A percentile compares a stretch with the other conserved stretches of the same genome.
phyloP scores from a whole-genome alignment of 2,797 vertebrate species.

The Merluccius polli region DNA sequence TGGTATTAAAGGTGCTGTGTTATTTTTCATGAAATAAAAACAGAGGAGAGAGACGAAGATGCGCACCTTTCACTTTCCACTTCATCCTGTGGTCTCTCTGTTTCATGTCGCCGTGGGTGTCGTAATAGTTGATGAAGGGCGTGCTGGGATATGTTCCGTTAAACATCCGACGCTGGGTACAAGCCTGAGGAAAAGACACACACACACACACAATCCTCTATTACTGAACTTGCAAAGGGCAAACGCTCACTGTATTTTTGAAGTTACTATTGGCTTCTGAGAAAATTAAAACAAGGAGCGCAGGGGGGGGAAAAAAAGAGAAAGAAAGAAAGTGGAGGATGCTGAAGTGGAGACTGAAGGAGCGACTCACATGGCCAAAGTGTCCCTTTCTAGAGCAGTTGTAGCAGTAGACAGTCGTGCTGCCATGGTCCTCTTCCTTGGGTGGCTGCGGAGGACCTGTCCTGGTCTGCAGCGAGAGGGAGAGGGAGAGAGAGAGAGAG shows the following conservation, averaged over 20 bases:
- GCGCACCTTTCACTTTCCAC: constrained; percentile 75
- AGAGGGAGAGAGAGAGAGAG: not conserved
- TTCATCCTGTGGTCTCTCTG: constrained; percentile 63
- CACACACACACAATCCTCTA: constrained; percentile 1
- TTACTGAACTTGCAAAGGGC: not conserved
- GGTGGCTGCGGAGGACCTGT: constrained; percentile 42
- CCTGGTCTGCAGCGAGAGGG: constrained; percentile 49
- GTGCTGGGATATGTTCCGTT: constrained; percentile 73
- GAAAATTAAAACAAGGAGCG: not conserved
- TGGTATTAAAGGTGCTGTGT: not conserved
- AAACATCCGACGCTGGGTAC: constrained; percentile 78
- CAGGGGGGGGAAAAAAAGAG: not conserved
- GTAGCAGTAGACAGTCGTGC: constrained; percentile 67
- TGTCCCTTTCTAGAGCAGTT: constrained; percentile 75
- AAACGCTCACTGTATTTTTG: not conserved
- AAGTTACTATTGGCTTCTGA: not conserved
- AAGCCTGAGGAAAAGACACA: constrained; percentile 75
- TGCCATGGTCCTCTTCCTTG: constrained; percentile 8
- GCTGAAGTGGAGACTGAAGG: not conserved
- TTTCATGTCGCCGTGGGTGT: constrained; percentile 69
- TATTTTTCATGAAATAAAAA: not conserved
- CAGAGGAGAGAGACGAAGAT: constrained; percentile 2
- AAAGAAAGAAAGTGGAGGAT: not conserved
- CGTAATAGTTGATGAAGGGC: constrained; percentile 81
- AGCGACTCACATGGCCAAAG: constrained; percentile 70